A percentile compares a stretch with the other conserved stretches of the same genome.
phyloP scores from a whole-genome alignment of 2,888 invertebrate species.

The Acanthosepion pharaonis region DNA sequence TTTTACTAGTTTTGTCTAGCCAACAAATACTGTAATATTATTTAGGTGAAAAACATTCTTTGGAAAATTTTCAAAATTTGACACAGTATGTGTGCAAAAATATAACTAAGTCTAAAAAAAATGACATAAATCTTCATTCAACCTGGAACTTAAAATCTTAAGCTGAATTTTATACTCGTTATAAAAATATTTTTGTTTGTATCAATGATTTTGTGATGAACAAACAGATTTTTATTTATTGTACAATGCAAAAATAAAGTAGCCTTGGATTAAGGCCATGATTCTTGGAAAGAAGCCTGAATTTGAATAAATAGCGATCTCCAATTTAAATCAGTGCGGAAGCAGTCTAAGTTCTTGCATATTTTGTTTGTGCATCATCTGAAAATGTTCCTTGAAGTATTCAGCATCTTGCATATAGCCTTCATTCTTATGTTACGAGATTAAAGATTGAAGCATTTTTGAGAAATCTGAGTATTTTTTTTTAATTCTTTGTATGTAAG shows the following conservation, averaged over 20 bases:
- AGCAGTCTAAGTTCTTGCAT: slow-evolving; percentile 2
- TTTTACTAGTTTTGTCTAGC: no score
- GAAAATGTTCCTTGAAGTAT: neutral
- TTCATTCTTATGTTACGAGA: neutral
- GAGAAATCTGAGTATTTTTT: neutral
- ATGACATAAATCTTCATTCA: neutral
- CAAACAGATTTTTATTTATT: neutral
- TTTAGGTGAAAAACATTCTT: neutral
- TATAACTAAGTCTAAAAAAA: neutral
- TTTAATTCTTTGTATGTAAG: neutral
- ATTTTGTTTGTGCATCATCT: neutral
- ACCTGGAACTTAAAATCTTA: neutral
- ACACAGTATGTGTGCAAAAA: neutral
- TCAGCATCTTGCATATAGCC: neutral
- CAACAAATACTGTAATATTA: no score
- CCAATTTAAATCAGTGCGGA: neutral
- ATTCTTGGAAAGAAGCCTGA: neutral
- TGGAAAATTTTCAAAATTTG: neutral
- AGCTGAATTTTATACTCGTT: neutral
- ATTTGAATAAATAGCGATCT: neutral
- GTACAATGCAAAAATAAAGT: neutral
- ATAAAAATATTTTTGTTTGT: neutral
- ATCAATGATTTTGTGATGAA: neutral
- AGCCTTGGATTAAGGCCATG: neutral
- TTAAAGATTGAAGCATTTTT: neutral